These are phyloP conservation scores for Caranx ignobilis DNA, from an alignment of 2,113 vertebrate genomes.

Conservation along the genomic window DNA sequence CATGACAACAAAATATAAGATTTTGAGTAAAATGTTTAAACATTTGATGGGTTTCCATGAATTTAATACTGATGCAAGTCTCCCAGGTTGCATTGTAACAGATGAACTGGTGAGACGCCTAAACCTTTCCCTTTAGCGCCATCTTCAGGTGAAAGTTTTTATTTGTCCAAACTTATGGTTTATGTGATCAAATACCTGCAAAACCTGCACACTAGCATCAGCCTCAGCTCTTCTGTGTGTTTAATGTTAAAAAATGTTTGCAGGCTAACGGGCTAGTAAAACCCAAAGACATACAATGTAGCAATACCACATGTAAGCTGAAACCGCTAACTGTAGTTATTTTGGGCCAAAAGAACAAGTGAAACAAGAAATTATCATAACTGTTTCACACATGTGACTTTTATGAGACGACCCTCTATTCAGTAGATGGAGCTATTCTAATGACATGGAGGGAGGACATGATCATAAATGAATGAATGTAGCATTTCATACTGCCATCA, in stretches of 20 bases:
- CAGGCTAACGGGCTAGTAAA: neutral
- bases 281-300: neutral
- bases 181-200: neutral
- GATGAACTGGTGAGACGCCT: neutral
- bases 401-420: neutral
- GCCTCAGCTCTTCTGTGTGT: too few species aligned
- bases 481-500: too few species aligned
- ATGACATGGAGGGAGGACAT: too few species aligned
- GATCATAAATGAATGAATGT: too few species aligned
- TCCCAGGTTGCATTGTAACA: neutral
- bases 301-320: neutral
- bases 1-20: neutral
- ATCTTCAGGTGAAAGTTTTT: neutral
- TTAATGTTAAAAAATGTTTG: neutral
- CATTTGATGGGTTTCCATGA: neutral
- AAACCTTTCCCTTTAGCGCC: neutral
- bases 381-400: neutral
- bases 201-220: neutral
- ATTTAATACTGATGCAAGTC: neutral
- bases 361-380: neutral
- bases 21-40: neutral
- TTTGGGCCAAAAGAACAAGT: neutral
- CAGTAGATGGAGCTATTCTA: neutral
- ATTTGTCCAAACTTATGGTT: neutral
- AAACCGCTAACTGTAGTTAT: neutral